Evolutionary conservation across 2,888 invertebrate species (phyloP), one percentile per base, ranked within the genome.

Genomic region (Nephrotoma guestfalica): DNA sequence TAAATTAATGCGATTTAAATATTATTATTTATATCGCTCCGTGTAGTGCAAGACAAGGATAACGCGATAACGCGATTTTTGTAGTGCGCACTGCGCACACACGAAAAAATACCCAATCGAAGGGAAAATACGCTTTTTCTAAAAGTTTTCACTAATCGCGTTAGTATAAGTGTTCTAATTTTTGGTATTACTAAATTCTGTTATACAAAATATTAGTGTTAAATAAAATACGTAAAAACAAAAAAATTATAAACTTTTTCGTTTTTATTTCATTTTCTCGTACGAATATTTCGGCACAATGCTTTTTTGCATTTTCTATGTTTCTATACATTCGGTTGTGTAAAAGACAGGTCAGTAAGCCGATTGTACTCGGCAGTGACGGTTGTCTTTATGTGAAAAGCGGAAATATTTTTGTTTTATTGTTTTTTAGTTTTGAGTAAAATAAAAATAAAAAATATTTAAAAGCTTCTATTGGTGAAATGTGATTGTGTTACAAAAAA

Each of bases 271-370:
- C 9, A 18, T 9, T 71, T 71, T 51, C 51, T 51, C 51, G 51
- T 15, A 51, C 2, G 2, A 0, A 30, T 30, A 51, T n/a, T 71
- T 30, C 71, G 30, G 30, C 30, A 30, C 30, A 41, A 84, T 84
- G 41, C 42, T 41, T 84, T 41, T 84, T 84, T 84, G 84, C 42
- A 42, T 42, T 84, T 41, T 6, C 13, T 84, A 6, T 42, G 84
- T 41, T 84, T 84, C 3, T 18, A 30, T 71, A 71, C 11, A 71
- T 30, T 71, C 30, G 18, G 71, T n/a, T 71, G 41, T 41, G 9
- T 15, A 41, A 43, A 45, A 85, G 15, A 85, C 85, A 85, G 85
- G 85, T 43, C 43, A 85, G 85, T 85, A 85, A 85, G 85, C 85
- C 85, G 85, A 85, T 30, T 15, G 42, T 30, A 43, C 15, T 85